phyloP scores from a whole-genome alignment of 2,888 invertebrate genomes.

The Cheilosia soror region DNA sequence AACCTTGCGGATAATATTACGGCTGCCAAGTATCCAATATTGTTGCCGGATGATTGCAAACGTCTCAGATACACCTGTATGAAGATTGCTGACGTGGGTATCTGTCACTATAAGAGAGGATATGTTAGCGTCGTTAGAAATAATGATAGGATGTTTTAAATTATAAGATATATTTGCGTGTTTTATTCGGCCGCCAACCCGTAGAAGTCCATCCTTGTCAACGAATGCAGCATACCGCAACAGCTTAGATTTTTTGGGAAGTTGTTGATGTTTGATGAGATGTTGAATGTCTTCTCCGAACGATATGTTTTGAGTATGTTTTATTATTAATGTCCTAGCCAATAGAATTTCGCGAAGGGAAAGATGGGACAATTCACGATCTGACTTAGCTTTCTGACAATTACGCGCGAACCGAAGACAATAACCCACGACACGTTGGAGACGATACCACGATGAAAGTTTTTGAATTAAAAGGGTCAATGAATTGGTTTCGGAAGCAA shows the following conservation, averaged over 20 bases:
- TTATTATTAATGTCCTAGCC: neutral
- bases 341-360: slow-evolving; percentile 11
- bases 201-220: slow-evolving; percentile 9
- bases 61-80: neutral
- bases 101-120: slow-evolving; percentile 12
- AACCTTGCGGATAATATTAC: slow-evolving; percentile 27
- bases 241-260: neutral
- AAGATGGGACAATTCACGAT: neutral
- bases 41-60: slow-evolving; percentile 20
- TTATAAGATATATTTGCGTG: slow-evolving; percentile 10
- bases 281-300: neutral
- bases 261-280: neutral
- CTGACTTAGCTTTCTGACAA: neutral
- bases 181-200: slow-evolving; percentile 18
- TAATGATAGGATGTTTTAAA: slow-evolving; percentile 34
- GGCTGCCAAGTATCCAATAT: slow-evolving; percentile 46
- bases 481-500: neutral
- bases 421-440: slow-evolving; percentile 8
- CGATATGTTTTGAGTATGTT: neutral
- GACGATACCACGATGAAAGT: neutral
- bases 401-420: slow-evolving; percentile 30
- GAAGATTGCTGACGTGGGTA: neutral
- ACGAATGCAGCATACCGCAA: neutral
- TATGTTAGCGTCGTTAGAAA: slow-evolving; percentile 20
- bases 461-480: neutral